Base-by-base conservation (phyloP, 1,140 invertebrate genomes). In the Pinna nobilis region DNA sequence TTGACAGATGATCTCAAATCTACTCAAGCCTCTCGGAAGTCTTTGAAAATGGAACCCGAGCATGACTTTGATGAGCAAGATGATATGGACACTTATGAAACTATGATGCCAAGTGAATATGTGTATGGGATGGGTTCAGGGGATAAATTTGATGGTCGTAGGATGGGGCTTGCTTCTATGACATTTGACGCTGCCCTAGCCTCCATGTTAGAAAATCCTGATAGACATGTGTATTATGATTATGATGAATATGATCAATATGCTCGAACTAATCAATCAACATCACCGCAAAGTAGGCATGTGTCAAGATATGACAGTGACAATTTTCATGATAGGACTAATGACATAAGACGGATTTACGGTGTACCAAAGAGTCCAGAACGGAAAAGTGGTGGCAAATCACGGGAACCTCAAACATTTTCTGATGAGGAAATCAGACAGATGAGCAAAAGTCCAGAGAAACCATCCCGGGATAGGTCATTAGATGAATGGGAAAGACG, bases 101-200 rank as follows among this genome's bases (percentile, higher is more conserved):
- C 79, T 25, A 67, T 80, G 33, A 82, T 82, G 73, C 83, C 83
- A 13, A 86, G 82, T 78, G 79, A 84, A 61, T 85, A 85, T 77
- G 74, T 85, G 23, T 57, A 81, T 66, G 60, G 73, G 9, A 84
- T 82, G 73, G 55, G 53, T 18, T 74, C 64, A 33, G 55, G 55
- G 23, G 82, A 82, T 49, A 61, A 79, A 37, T 84, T 85, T 81
- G 83, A 86, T 77, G 82, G 77, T n/a, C 53, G 82, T 9, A 84
- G 81, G 66, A 86, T 86, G 84, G 82, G 74, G 57, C 57, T 86
- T 28, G 78, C 79, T 15, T 80, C 83, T 3, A 80, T 77, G 39
- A 82, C 76, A 1, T 86, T 86, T 82, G 84, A 86, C 61, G 65
- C 78, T 32, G 83, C 84, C 35, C 65, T 86, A 18, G 67, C 71